Evolutionary conservation across 2,888 invertebrate genomes (phyloP), one percentile per base, ranked within the genome.

Genomic region (Scaptodrosophila latifasciaeformis): DNA sequence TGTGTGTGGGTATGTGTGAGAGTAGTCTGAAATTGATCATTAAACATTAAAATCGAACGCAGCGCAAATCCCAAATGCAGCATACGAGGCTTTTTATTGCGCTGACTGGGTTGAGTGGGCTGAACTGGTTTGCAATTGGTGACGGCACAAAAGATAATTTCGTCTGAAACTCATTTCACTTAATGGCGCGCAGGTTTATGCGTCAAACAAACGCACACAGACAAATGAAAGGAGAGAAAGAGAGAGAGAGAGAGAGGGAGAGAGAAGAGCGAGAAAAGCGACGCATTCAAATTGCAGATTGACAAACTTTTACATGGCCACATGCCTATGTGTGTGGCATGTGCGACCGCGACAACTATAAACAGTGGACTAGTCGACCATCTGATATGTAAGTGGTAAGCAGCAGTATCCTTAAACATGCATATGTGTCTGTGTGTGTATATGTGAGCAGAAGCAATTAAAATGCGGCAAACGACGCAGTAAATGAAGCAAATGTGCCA

Each of bases 391-490:
- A 40, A 31, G 43, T 49, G 53, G 31, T 55, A 60, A 60, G 55
- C 49, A n/a, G n/a, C n/a, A n/a, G n/a, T n/a, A n/a, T n/a, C n/a
- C n/a, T n/a, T n/a, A n/a, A n/a, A n/a, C n/a, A 10, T 13, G 17
- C 3, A 12, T 42, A 1, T 17, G 40, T 49, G 44, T 40, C 10
- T 47, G 49, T 55, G 50, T 54, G 43, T 47, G 12, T 59, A 43
- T 75, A 59, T 62, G 72, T 62, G 64, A 58, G 81, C 64, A 80
- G 64, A 76, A 76, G 75, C 75, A 76, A 76, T 76, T 76, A 76
- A 76, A 76, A 76, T 80, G 75, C 81, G 80, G 75, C 75, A 80
- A 76, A 66, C 75, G 81, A 70, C 78, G 81, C 78, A 70, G 80
- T 80, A 76, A 76, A 76, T 80, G 80, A 77, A 76, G 75, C 78